phyloP scores from a whole-genome alignment of 1,140 invertebrate genomes.

The Oryctes rhinoceros region DNA sequence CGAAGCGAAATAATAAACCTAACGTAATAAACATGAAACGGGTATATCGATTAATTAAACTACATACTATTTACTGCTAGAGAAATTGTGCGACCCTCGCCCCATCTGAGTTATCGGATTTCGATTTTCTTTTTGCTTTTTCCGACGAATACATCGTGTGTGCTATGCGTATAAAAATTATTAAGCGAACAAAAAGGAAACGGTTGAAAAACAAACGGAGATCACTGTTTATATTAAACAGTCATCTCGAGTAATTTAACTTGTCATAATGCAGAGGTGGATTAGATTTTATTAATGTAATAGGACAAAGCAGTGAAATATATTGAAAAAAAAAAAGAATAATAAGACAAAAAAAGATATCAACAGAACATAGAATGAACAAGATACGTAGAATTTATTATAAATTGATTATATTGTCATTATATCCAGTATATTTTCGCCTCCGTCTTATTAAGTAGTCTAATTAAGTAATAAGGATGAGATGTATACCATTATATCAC shows the following conservation, averaged over 20 bases:
- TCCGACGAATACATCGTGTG: neutral
- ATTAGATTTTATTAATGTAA: neutral
- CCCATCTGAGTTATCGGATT: neutral
- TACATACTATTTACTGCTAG: neutral
- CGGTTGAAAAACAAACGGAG: neutral
- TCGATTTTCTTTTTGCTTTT: neutral
- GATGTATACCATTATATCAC: no score
- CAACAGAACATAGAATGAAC: neutral
- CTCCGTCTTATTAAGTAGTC: neutral
- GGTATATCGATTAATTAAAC: neutral
- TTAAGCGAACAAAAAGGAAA: neutral
- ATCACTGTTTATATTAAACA: constrained; percentile 32
- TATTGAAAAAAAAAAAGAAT: neutral
- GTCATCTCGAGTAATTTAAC: neutral
- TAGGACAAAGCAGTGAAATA: neutral
- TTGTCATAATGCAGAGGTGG: constrained; percentile 5
- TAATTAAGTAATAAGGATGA: no score
- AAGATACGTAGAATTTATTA: neutral
- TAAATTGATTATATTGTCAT: neutral
- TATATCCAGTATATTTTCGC: constrained; percentile 1
- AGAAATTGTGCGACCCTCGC: neutral
- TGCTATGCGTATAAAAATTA: constrained; percentile 7
- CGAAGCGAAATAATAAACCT: no score
- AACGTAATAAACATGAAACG: no score
- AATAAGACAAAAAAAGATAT: neutral